Base-by-base conservation (phyloP, 2,888 invertebrate species). In the Zhuqinia jingwanae region DNA sequence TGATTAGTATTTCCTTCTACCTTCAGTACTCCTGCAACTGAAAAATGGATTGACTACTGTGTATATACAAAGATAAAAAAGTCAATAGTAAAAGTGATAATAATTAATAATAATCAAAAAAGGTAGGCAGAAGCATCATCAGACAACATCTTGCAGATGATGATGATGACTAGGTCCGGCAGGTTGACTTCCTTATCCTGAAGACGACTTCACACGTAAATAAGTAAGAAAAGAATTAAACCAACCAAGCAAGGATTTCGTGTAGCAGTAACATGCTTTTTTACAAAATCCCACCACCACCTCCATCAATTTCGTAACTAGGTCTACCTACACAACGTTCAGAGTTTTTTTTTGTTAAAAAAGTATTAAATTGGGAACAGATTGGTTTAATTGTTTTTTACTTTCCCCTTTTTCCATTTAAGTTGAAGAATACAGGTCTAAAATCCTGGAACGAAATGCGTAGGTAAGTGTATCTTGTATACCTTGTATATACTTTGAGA, bases 151-250 rank as follows among this genome's bases (percentile, higher is more conserved):
- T 13, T 68, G 68, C 22, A 45, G 53, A 75, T 53, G 75, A 53
- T 17, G 75, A 73, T 68, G 42, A 68, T 75, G 53, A 75, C 56
- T 36, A 8, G 70, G 22, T 22, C 42, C 17, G n/a, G 42, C 45
- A 56, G 53, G 75, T 53, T 68, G 68, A 68, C 68, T 68, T 68
- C 68, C 68, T 68, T 22, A 68, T 68, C 68, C 68, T 45, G 11
- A 2, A 11, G 36, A 13, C 6, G 27, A 8, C 36, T 36, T 36
- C 36, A 36, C 3, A n/a, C n/a, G n/a, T n/a, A 36, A 36, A 36
- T 8, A 36, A 36, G 36, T 8, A 36, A 8, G 36, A 8, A 6
- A 36, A 36, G 36, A 36, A 36, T 6, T 6, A 3, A 36, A 8
- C 36, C 36, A 36, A 36, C 36, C 3, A 36, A 36, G 36, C 36